Conservation (phyloP, 2,888 invertebrate species). For the Oxycera nigricornis region DNA sequence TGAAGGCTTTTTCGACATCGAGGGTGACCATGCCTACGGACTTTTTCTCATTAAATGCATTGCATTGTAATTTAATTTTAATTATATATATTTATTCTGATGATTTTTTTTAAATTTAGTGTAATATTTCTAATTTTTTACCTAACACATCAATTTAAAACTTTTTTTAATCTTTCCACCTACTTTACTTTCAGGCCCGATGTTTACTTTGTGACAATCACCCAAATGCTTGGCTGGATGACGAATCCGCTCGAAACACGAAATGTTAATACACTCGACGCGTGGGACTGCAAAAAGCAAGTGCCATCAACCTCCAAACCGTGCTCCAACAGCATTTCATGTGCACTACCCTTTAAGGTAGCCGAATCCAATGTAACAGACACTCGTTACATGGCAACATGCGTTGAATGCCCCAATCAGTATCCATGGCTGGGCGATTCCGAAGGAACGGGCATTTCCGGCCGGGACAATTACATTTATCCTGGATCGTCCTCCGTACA, state of each 20-base stretch:
- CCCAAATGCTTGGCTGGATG: slow-evolving; percentile 90
- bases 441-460: slow-evolving; percentile 79
- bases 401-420: slow-evolving; percentile 82
- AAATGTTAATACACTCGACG: slow-evolving; percentile 74
- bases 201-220: slow-evolving; percentile 85
- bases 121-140: too few species aligned
- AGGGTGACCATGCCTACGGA: too few species aligned
- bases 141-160: too few species aligned
- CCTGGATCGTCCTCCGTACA: slow-evolving; percentile 14
- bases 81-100: too few species aligned
- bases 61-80: too few species aligned
- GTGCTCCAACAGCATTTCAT: slow-evolving; percentile 83
- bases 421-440: slow-evolving; percentile 91
- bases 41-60: too few species aligned
- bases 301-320: slow-evolving; percentile 75
- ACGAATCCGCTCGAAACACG: slow-evolving; percentile 81
- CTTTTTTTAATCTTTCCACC: too few species aligned
- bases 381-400: slow-evolving; percentile 87
- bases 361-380: slow-evolving; percentile 79
- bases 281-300: slow-evolving; percentile 81
- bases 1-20: too few species aligned
- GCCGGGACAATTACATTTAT: slow-evolving; percentile 75
- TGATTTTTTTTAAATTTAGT: too few species aligned
- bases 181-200: slow-evolving; percentile 71
- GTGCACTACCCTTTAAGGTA: slow-evolving; percentile 80